These are phyloP conservation scores for Anniella stebbinsi DNA, from an alignment of 2,797 vertebrate species.

Conservation along the genomic window DNA sequence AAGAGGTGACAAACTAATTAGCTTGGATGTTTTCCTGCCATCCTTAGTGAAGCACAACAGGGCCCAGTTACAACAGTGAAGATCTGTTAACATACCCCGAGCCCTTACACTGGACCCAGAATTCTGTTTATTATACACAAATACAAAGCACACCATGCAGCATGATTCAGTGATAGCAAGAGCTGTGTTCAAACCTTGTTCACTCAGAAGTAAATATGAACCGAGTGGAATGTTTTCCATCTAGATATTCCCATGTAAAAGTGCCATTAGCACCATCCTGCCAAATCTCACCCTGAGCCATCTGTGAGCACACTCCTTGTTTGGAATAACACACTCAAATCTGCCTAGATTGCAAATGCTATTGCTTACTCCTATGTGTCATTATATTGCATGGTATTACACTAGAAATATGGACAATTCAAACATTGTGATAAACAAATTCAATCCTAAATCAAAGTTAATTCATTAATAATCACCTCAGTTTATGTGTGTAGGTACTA, in stretches of 20 bases:
- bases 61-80: background rate
- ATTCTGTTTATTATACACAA: background rate
- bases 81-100: background rate
- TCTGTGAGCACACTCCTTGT: conserved; percentile 80
- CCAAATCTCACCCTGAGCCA: conserved; percentile 82
- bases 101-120: background rate
- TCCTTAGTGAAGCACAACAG: conserved; percentile 39
- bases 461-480: background rate
- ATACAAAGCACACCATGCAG: background rate
- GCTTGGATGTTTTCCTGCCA: conserved; percentile 18
- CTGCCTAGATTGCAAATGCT: conserved; percentile 65
- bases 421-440: conserved; percentile 45
- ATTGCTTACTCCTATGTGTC: conserved; percentile 60
- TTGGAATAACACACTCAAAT: conserved; percentile 77
- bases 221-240: conserved; percentile 62
- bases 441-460: background rate
- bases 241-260: conserved; percentile 79
- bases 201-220: conserved; percentile 17
- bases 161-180: background rate
- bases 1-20: conserved; percentile 43
- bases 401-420: conserved; percentile 53
- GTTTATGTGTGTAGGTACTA: background rate
- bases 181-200: conserved; percentile 4
- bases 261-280: conserved; percentile 80
- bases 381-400: conserved; percentile 36